Conservation (phyloP, 2,113 vertebrate genomes). For the Bungarus multicinctus region DNA sequence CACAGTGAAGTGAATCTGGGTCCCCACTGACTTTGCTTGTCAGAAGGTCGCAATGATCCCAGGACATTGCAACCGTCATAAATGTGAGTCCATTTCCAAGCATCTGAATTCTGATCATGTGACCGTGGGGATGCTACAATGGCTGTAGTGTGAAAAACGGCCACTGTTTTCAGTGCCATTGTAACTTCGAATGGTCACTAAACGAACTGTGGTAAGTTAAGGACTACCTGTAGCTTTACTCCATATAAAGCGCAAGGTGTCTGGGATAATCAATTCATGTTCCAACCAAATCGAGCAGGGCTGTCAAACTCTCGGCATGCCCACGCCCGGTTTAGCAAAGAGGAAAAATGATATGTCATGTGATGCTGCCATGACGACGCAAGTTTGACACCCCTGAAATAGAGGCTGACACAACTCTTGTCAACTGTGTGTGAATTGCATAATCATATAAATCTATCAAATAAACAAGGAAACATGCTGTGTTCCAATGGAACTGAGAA, state of each 20-base stretch:
- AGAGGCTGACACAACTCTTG: too few relatives aligned
- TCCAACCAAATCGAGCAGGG: background rate
- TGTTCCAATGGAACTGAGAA: background rate
- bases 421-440: background rate
- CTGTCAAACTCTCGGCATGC: too few relatives aligned
- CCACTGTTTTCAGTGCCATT: background rate
- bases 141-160: background rate
- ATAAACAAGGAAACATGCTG: background rate
- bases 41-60: background rate
- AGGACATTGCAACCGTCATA: background rate
- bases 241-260: background rate
- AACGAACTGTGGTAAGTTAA: background rate
- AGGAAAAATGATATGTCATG: too few relatives aligned
- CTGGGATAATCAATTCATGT: background rate
- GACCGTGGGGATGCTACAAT: background rate
- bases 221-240: background rate
- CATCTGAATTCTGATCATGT: background rate
- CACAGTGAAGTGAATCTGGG: background rate
- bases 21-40: background rate
- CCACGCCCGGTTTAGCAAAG: too few relatives aligned
- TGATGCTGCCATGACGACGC: too few relatives aligned
- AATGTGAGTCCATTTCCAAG: background rate
- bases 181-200: background rate
- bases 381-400: too few relatives aligned
- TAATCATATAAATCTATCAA: background rate